Conservation (phyloP, 2,113 vertebrate genomes). For the Lophotis ruficrista region DNA sequence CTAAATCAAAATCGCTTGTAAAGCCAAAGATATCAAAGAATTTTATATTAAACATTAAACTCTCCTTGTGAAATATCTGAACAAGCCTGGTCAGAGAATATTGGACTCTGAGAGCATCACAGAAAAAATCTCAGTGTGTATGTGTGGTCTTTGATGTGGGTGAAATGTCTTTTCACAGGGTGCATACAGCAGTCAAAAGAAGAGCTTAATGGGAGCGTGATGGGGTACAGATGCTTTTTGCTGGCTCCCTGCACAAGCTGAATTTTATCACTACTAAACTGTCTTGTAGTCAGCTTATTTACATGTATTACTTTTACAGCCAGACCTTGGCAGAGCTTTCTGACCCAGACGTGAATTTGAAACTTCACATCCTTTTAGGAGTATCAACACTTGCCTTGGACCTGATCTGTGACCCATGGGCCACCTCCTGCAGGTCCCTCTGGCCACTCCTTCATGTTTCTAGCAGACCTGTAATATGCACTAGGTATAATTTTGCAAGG, state of each 20-base stretch:
- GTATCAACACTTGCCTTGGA: neutral
- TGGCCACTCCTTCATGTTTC: neutral
- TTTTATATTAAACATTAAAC: neutral
- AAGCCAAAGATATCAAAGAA: neutral
- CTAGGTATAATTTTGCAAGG: neutral
- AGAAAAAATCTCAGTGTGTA: neutral
- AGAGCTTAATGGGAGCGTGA: neutral
- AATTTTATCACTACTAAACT: neutral
- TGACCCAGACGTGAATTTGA: neutral
- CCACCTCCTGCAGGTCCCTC: neutral
- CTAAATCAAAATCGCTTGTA: neutral
- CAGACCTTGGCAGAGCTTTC: neutral
- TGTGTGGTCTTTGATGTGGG: neutral
- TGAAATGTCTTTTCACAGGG: neutral
- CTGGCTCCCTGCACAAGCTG: neutral
- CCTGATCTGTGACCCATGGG: neutral
- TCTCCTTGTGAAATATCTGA: neutral
- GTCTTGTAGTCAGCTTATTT: neutral
- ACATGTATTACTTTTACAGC: neutral
- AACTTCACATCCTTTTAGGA: neutral
- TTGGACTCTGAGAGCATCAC: neutral
- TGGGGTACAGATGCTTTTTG: neutral
- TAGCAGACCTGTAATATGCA: neutral
- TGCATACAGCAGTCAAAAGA: neutral
- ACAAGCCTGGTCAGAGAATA: neutral